A percentile compares a stretch with the other conserved stretches of the same genome.
Evolutionary conservation across 2,888 invertebrate species (phyloP).

Genomic region (Pyrocoelia pectoralis): DNA sequence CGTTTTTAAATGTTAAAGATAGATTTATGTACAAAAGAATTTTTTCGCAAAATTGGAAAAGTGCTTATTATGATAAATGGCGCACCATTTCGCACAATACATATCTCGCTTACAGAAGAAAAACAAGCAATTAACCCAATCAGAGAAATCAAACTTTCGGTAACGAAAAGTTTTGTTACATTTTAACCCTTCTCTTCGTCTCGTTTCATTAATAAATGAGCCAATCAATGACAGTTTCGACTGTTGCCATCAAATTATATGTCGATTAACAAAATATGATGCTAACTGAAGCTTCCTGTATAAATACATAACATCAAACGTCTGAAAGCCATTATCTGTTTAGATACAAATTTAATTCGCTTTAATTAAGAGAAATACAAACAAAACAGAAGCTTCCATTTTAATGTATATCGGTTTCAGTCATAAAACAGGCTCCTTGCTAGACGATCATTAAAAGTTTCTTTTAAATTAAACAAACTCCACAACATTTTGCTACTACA

Average conservation of each 20-base stretch:
- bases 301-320: background rate
- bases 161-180: slow-evolving; percentile 27
- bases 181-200: slow-evolving; percentile 19
- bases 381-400: background rate
- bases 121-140: background rate
- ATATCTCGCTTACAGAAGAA: too few relatives aligned
- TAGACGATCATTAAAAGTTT: too few relatives aligned
- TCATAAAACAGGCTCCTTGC: too few relatives aligned
- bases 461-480: background rate
- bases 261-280: background rate
- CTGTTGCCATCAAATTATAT: background rate
- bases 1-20: too few relatives aligned
- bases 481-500: too few relatives aligned
- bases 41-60: too few relatives aligned
- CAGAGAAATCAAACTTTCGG: background rate
- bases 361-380: slow-evolving; percentile 7
- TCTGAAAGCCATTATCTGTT: background rate
- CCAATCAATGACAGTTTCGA: slow-evolving; percentile 24
- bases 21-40: too few relatives aligned
- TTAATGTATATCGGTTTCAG: background rate
- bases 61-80: too few relatives aligned
- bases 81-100: too few relatives aligned
- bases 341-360: slow-evolving; percentile 7
- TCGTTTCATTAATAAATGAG: slow-evolving; percentile 28
- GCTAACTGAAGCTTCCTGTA: background rate